phyloP scores from a whole-genome alignment of 2,797 vertebrate genomes.

The Phataginus tetradactyla region DNA sequence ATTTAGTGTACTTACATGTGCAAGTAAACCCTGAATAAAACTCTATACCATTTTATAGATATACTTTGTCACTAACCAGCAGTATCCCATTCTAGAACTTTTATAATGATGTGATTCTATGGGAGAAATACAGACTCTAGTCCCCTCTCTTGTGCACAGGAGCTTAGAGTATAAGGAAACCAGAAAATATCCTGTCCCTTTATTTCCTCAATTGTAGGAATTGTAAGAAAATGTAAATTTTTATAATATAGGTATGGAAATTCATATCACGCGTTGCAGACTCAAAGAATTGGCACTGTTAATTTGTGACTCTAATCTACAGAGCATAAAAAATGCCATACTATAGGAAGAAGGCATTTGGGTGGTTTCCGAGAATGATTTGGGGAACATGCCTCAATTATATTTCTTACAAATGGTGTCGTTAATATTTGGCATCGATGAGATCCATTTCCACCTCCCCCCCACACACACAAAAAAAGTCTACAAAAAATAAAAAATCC shows the following conservation, averaged over 20 bases:
- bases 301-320: not conserved
- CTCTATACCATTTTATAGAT: not conserved
- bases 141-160: not conserved
- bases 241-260: not conserved
- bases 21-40: not conserved
- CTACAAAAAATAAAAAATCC: slow-evolving; percentile 49
- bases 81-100: not conserved
- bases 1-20: not conserved
- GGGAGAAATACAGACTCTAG: not conserved
- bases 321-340: not conserved
- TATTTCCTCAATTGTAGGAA: not conserved
- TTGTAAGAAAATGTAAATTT: not conserved
- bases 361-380: not conserved
- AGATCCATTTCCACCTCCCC: not conserved
- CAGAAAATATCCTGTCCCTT: not conserved
- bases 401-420: slow-evolving; percentile 8
- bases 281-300: not conserved
- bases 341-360: not conserved
- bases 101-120: not conserved
- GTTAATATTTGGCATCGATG: not conserved
- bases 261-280: not conserved
- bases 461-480: not conserved
- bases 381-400: not conserved
- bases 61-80: not conserved
- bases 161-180: not conserved